A percentile compares a stretch with the other conserved stretches of the same genome.
Conservation (phyloP, 2,888 invertebrate genomes). For the Conchocele bisecta region DNA sequence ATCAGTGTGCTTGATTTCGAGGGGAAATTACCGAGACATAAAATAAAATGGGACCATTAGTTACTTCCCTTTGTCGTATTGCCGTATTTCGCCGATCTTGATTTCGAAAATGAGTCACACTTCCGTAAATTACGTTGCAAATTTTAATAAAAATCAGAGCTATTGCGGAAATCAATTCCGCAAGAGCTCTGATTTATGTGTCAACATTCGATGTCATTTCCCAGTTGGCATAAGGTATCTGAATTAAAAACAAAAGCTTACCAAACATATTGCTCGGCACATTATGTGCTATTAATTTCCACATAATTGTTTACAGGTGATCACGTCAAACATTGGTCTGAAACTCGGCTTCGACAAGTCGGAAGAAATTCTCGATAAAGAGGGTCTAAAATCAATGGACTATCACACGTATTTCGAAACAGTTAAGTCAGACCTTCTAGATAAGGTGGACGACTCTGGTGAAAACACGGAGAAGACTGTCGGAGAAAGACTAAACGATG, state of each 20-base stretch:
- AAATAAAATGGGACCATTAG: no score
- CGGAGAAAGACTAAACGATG: constrained; percentile 30
- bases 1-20: no score
- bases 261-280: no score
- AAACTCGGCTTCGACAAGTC: constrained; percentile 90
- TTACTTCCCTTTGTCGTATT: no score
- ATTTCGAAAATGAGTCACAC: no score
- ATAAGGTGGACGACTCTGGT: constrained; percentile 30
- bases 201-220: background rate
- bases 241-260: no score
- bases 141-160: no score
- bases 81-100: no score
- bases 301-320: constrained; percentile 87
- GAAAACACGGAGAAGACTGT: constrained; percentile 11
- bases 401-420: constrained; percentile 58
- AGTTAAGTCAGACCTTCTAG: constrained; percentile 54
- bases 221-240: no score
- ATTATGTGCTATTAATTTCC: no score
- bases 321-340: constrained; percentile 92
- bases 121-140: no score
- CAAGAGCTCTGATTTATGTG: background rate
- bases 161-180: background rate
- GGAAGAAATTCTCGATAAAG: constrained; percentile 91
- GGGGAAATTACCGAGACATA: no score
- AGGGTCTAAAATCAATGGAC: constrained; percentile 69